A percentile compares a stretch with the other conserved stretches of the same genome.
phyloP scores from a whole-genome alignment of 2,888 invertebrate species.

The Phalangium opilio region DNA sequence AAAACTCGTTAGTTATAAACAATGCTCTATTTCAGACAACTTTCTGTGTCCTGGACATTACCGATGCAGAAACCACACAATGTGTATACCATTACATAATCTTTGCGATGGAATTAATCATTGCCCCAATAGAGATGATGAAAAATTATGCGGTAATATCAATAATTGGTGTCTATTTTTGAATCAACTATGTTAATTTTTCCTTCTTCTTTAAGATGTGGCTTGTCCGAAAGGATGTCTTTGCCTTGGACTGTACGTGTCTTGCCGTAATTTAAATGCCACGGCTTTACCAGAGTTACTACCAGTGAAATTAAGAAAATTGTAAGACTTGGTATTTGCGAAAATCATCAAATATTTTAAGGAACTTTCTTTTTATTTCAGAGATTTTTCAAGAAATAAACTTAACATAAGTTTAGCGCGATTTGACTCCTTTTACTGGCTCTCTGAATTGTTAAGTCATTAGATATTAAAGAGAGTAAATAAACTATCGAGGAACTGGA shows the following conservation, averaged over 20 bases:
- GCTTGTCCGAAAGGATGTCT: constrained; percentile 22
- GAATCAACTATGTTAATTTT: too few relatives aligned
- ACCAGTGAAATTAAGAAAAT: constrained; percentile 19
- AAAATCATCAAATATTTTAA: too few relatives aligned
- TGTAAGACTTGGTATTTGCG: constrained; percentile 17
- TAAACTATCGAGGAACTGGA: neutral
- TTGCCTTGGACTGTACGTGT: constrained; percentile 22
- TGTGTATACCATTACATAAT: constrained; percentile 23
- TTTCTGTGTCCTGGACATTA: constrained; percentile 23
- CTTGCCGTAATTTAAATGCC: constrained; percentile 21
- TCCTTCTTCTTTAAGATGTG: constrained; percentile 13
- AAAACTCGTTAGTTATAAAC: neutral
- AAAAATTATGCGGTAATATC: constrained; percentile 22
- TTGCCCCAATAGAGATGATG: constrained; percentile 25
- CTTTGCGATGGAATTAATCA: constrained; percentile 24
- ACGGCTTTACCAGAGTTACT: constrained; percentile 16
- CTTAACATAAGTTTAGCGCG: constrained; percentile 16
- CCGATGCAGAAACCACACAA: constrained; percentile 23
- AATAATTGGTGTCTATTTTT: too few relatives aligned
- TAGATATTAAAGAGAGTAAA: neutral
- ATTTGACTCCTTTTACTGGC: constrained; percentile 11
- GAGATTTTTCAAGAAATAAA: constrained; percentile 20
- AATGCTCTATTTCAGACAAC: constrained; percentile 9
- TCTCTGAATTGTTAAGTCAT: constrained; percentile 22
- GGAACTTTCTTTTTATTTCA: constrained; percentile 6